These are phyloP conservation scores for Ciconia nigra DNA, from an alignment of 2,797 vertebrate genomes.

Conservation along the genomic window DNA sequence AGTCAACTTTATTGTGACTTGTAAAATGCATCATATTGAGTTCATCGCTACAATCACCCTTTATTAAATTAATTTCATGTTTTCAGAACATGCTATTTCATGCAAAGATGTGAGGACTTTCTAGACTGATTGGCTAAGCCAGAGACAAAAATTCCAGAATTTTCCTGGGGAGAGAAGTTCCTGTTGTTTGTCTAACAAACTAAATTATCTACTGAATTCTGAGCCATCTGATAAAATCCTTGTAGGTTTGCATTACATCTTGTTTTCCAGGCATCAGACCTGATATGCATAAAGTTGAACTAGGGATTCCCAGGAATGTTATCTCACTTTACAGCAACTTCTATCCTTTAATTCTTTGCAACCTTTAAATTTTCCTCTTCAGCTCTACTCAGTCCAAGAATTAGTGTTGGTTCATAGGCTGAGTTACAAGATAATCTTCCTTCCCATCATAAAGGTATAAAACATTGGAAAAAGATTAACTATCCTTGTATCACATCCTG, in stretches of 20 bases:
- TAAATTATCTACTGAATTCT: neutral
- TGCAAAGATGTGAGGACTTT: neutral
- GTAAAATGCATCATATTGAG: neutral
- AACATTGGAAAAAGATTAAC: neutral
- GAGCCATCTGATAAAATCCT: neutral
- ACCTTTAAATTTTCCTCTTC: neutral
- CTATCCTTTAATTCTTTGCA: neutral
- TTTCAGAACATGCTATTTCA: neutral
- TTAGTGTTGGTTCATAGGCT: neutral
- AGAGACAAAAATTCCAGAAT: neutral
- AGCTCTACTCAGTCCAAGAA: neutral
- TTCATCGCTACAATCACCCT: neutral
- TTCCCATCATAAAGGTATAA: neutral
- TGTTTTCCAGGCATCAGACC: neutral
- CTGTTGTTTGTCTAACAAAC: neutral
- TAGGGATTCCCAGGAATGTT: neutral
- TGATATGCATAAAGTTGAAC: neutral
- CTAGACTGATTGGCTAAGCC: neutral
- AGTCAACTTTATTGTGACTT: neutral
- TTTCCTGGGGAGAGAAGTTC: neutral
- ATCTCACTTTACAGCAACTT: neutral
- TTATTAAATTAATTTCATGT: neutral
- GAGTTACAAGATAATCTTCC: neutral
- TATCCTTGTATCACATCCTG: neutral
- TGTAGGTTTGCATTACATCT: neutral